phyloP scores from a whole-genome alignment of 1,140 invertebrate species.

The Zaprionus vittiger region DNA sequence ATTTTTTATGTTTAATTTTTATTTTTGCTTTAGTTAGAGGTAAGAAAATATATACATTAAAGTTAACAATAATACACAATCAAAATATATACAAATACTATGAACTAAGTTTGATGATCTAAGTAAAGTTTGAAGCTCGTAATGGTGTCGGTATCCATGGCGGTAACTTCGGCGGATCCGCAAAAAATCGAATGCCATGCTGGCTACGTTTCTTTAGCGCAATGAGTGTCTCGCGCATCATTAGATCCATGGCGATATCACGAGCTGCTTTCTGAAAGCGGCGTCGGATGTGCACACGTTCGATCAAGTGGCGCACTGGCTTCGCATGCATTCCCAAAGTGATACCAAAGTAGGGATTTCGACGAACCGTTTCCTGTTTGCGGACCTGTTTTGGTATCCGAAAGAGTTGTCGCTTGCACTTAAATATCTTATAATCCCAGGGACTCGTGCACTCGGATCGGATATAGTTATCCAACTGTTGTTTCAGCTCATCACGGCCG shows the following conservation, averaged over 20 bases:
- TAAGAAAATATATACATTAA: too few species aligned
- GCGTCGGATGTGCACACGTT: conserved; percentile 35
- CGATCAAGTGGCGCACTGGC: conserved; percentile 52
- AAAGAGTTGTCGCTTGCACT: conserved; percentile 68
- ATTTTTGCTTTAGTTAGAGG: too few species aligned
- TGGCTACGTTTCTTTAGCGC: conserved; percentile 34
- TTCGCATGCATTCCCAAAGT: conserved; percentile 48
- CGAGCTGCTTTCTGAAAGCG: conserved; percentile 42
- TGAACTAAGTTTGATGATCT: background rate
- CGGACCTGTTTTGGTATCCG: conserved; percentile 22
- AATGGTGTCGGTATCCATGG: conserved; percentile 44
- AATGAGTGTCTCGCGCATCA: conserved; percentile 53
- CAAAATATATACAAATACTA: too few species aligned
- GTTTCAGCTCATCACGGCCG: conserved; percentile 47
- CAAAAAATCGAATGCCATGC: background rate
- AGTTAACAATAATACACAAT: too few species aligned
- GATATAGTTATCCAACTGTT: conserved; percentile 59
- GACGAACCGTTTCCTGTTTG: conserved; percentile 38
- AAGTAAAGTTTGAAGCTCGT: conserved; percentile 11
- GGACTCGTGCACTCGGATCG: conserved; percentile 24
- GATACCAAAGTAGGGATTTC: conserved; percentile 21
- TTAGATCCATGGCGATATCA: conserved; percentile 4
- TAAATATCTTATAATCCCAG: conserved; percentile 31
- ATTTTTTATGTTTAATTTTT: too few species aligned
- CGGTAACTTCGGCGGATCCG: conserved; percentile 50